Conservation (phyloP, 1,140 invertebrate genomes). For the Cydia pomonella region DNA sequence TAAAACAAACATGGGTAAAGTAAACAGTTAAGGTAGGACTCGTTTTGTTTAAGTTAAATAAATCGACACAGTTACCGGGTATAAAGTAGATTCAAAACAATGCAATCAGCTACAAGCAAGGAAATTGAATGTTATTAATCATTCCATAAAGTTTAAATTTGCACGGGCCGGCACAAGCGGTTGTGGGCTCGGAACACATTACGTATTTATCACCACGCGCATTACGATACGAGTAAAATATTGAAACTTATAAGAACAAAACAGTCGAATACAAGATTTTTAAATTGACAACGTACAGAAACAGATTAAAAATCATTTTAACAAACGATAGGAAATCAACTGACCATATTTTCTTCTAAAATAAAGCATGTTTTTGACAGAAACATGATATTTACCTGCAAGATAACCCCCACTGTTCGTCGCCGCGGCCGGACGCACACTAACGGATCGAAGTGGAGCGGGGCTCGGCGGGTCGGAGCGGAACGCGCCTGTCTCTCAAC, state of each 20-base stretch:
- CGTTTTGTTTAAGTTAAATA: too few species aligned
- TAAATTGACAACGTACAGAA: not conserved
- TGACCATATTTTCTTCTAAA: not conserved
- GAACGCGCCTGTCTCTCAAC: not conserved
- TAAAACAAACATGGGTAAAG: too few species aligned
- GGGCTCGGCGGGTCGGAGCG: slow-evolving; percentile 9
- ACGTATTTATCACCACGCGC: not conserved
- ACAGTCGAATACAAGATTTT: not conserved
- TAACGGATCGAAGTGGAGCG: slow-evolving; percentile 6
- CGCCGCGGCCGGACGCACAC: not conserved
- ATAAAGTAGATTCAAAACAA: too few species aligned
- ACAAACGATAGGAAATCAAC: not conserved
- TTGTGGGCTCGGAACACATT: not conserved
- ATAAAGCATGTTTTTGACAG: not conserved
- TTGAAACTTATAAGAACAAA: not conserved
- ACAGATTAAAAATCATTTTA: not conserved
- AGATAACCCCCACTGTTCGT: not conserved
- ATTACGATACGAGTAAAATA: too few species aligned
- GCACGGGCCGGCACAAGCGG: not conserved
- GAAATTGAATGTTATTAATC: not conserved
- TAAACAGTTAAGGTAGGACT: too few species aligned
- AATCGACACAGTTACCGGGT: too few species aligned
- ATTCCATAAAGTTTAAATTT: not conserved
- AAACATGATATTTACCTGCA: not conserved
- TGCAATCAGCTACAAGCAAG: too few species aligned